These are phyloP conservation scores for Myrmecophaga tridactyla DNA, from an alignment of 2,113 vertebrate species.

Conservation along the genomic window DNA sequence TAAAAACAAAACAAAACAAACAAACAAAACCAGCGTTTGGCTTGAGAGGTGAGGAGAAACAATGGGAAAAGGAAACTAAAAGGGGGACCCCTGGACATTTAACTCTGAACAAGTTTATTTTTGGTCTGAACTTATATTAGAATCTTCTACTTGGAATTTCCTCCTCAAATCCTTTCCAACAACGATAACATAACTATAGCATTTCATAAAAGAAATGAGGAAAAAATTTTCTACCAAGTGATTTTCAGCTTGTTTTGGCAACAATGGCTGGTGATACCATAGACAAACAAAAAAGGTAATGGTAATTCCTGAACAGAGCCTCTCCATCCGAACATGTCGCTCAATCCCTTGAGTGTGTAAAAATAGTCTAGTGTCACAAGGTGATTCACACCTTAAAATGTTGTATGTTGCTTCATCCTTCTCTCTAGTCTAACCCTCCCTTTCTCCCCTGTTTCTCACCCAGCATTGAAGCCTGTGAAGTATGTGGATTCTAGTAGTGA, in stretches of 20 bases:
- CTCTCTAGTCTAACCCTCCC: slow-evolving; percentile 51
- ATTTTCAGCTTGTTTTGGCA: slow-evolving; percentile 41
- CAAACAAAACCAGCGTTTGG: not conserved
- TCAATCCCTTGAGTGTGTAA: slow-evolving; percentile 54
- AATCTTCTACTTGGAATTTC: slow-evolving; percentile 4
- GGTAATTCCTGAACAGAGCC: slow-evolving; percentile 34
- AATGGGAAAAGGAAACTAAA: not conserved
- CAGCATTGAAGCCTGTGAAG: slow-evolving; percentile 36
- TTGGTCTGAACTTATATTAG: slow-evolving; percentile 18
- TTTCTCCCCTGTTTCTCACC: slow-evolving; percentile 53
- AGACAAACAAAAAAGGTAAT: not conserved
- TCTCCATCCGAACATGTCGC: slow-evolving; percentile 48
- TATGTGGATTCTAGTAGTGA: slow-evolving; percentile 35
- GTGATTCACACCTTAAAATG: slow-evolving; percentile 52
- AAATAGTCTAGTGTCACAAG: slow-evolving; percentile 61
- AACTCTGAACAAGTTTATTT: not conserved
- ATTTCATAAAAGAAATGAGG: slow-evolving; percentile 39
- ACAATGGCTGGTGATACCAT: not conserved
- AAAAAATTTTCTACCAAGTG: not conserved
- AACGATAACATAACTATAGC: not conserved
- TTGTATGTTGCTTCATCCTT: slow-evolving; percentile 26
- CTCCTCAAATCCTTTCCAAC: not conserved
- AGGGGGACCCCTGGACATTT: not conserved
- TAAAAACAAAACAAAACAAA: not conserved
- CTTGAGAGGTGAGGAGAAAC: not conserved